Conservation (phyloP, 2,888 invertebrate species). For the Morinoia aosen region DNA sequence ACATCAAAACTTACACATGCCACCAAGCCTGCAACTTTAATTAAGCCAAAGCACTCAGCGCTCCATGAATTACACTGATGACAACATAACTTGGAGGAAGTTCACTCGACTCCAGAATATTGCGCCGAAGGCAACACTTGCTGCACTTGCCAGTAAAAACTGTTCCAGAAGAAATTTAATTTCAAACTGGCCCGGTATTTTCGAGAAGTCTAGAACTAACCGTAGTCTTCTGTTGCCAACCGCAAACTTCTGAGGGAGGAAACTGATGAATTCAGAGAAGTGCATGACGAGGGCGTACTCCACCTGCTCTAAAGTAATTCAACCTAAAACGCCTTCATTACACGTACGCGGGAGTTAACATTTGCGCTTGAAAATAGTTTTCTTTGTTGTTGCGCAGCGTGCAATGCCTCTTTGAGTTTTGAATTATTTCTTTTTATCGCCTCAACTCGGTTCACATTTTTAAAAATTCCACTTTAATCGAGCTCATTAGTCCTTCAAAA, state of each 20-base stretch:
- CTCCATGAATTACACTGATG: constrained; percentile 17
- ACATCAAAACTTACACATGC: constrained; percentile 17
- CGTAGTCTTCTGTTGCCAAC: not conserved
- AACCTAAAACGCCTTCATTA: not conserved
- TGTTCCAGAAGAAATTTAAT: constrained; percentile 4
- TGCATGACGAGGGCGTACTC: not conserved
- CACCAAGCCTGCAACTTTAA: not conserved
- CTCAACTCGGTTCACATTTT: not conserved
- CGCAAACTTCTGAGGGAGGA: not conserved
- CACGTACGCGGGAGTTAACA: not conserved
- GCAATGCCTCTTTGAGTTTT: not conserved
- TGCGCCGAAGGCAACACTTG: constrained; percentile 17
- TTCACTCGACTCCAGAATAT: constrained; percentile 17
- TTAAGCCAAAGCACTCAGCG: constrained; percentile 17
- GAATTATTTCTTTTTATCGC: not conserved
- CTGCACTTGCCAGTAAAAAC: not conserved
- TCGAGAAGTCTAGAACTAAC: not conserved
- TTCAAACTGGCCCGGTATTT: not conserved
- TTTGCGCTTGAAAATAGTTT: not conserved
- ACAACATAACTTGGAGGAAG: constrained; percentile 10
- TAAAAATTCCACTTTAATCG: not conserved
- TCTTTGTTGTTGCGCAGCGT: not conserved
- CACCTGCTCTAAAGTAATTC: not conserved
- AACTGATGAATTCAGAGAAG: not conserved
- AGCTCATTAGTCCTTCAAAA: not conserved